phyloP scores from a whole-genome alignment of 2,797 vertebrate species.

The Poeciliopsis turneri region DNA sequence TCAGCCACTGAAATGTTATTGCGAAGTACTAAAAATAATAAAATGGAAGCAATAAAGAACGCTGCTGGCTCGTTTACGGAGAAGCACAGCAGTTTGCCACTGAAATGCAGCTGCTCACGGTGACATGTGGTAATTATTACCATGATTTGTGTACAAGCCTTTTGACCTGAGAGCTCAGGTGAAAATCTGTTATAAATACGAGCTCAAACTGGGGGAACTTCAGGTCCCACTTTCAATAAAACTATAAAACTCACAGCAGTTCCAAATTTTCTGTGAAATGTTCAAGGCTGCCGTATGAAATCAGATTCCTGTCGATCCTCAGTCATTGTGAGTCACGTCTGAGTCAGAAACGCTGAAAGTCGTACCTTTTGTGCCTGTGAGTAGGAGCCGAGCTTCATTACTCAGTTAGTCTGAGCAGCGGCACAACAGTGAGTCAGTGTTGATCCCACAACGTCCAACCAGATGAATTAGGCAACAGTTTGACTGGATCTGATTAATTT shows the following conservation, averaged over 20 bases:
- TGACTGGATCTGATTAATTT: neutral
- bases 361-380: slow-evolving; percentile 37
- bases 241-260: slow-evolving; percentile 16
- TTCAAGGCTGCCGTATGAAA: slow-evolving; percentile 16
- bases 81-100: neutral
- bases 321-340: slow-evolving; percentile 41
- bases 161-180: slow-evolving; percentile 7
- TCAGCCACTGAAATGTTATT: slow-evolving; percentile 9
- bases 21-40: neutral
- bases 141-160: slow-evolving; percentile 11
- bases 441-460: slow-evolving; percentile 25
- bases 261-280: slow-evolving; percentile 3
- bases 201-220: slow-evolving; percentile 1
- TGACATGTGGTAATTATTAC: slow-evolving; percentile 17
- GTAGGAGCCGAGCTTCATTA: slow-evolving; percentile 33
- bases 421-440: slow-evolving; percentile 27
- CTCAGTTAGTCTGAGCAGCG: slow-evolving; percentile 22
- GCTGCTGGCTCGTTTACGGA: neutral
- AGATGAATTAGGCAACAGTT: slow-evolving; percentile 13
- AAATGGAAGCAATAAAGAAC: slow-evolving; percentile 1
- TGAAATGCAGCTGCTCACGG: slow-evolving; percentile 1
- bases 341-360: slow-evolving; percentile 32
- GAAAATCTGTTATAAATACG: neutral
- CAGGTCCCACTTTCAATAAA: neutral
- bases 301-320: slow-evolving; percentile 1